Evolutionary conservation across 2,113 vertebrate species (phyloP).

Genomic region (Chamaetylas fuelleborni): DNA sequence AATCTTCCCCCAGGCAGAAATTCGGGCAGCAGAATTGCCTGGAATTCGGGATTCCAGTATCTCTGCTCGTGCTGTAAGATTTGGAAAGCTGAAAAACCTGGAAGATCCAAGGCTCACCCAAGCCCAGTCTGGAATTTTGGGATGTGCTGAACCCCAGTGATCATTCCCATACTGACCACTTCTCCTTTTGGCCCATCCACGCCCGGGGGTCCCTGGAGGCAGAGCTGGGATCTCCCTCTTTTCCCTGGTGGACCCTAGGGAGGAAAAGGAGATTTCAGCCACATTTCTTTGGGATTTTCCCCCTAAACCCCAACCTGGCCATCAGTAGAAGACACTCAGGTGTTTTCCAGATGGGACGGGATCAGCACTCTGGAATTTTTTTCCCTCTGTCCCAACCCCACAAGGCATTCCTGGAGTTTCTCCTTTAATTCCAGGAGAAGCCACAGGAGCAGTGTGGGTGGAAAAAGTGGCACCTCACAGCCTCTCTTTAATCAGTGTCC

Average conservation of each 20-base stretch:
- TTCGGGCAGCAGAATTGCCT: fast-evolving
- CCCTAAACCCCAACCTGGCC: background rate
- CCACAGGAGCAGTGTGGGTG: background rate
- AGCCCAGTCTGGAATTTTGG: fast-evolving
- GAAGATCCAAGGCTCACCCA: background rate
- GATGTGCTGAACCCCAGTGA: background rate
- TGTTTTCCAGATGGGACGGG: background rate
- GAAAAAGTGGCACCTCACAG: background rate
- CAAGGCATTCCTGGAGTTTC: background rate
- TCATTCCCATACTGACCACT: too few relatives aligned
- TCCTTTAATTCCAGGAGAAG: background rate
- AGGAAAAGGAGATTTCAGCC: background rate
- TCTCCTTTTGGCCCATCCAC: slow-evolving; percentile 74
- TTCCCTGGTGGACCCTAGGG: slow-evolving; percentile 80
- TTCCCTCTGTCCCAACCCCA: background rate
- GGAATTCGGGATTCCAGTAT: fast-evolving
- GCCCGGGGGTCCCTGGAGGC: slow-evolving; percentile 74
- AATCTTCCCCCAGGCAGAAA: background rate
- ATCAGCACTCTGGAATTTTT: background rate
- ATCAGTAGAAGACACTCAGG: background rate
- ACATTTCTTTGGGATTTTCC: fast-evolving
- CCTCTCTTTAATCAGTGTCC: slow-evolving; percentile 24
- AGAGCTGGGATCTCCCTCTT: slow-evolving; percentile 75
- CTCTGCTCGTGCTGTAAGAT: background rate
- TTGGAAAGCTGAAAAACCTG: background rate